Evolutionary conservation across 92 coral and sea anemone genomes (phyloP).

Genomic region (Zoanthus gigantus): DNA sequence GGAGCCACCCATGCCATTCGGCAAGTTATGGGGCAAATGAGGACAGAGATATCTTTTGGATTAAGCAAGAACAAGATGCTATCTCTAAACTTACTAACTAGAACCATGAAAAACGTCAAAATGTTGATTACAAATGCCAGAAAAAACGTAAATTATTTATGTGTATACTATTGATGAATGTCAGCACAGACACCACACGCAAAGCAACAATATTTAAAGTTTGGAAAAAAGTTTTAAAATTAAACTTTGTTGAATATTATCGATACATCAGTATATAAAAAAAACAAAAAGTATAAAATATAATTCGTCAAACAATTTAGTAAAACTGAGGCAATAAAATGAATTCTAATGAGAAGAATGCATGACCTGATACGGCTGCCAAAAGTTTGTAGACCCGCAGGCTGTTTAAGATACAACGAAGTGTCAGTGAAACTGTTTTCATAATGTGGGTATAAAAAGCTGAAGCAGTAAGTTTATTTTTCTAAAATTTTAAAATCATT

Average conservation of each 20-base stretch:
- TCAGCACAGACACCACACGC: neutral
- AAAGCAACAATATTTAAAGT: neutral
- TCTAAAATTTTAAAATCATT: neutral
- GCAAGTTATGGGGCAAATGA: too few species aligned
- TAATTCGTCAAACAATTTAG: neutral
- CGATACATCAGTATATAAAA: neutral
- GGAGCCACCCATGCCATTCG: neutral
- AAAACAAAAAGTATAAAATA: neutral
- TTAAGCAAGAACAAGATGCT: neutral
- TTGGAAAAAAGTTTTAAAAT: neutral
- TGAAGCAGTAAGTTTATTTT: neutral
- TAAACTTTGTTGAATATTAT: neutral
- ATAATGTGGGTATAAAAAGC: neutral
- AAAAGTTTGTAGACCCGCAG: constrained; percentile 1
- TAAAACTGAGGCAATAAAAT: neutral
- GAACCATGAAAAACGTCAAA: neutral
- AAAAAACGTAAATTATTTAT: neutral
- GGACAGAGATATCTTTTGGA: neutral
- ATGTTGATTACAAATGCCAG: neutral
- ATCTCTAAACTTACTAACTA: neutral
- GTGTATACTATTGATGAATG: neutral
- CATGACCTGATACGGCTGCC: neutral
- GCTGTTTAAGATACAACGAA: neutral
- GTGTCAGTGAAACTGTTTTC: neutral
- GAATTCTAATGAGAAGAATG: neutral